Evolutionary conservation across 2,888 invertebrate genomes (phyloP).

Genomic region (Sabatieria punctata): DNA sequence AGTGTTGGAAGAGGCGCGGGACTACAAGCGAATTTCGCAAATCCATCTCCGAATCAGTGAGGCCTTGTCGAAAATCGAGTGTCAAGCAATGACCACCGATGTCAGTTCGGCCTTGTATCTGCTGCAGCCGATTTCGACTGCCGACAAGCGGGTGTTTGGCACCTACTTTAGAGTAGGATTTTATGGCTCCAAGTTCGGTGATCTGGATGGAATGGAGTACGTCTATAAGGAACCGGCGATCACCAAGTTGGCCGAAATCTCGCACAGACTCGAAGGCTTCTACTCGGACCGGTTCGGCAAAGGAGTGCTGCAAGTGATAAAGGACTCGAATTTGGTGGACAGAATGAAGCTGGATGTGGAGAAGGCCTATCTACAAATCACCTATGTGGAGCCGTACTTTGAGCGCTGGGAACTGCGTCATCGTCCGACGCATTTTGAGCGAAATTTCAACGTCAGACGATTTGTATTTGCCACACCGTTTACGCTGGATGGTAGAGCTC

Average conservation of each 20-base stretch:
- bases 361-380: conserved; percentile 68
- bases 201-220: conserved; percentile 80
- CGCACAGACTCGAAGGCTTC: conserved; percentile 55
- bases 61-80: conserved; percentile 16
- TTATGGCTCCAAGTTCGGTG: conserved; percentile 83
- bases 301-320: conserved; percentile 75
- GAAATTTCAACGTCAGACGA: conserved; percentile 79
- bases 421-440: conserved; percentile 69
- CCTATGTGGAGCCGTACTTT: conserved; percentile 94
- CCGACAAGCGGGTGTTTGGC: conserved; percentile 73
- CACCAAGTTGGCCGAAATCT: conserved; percentile 90
- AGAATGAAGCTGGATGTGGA: conserved; percentile 37
- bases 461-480: conserved; percentile 95
- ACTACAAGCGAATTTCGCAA: conserved; percentile 42
- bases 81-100: conserved; percentile 1
- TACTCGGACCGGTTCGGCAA: conserved; percentile 63
- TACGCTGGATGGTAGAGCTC: conserved; percentile 78
- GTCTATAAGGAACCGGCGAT: conserved; percentile 81
- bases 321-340: conserved; percentile 85
- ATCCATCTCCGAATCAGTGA: conserved; percentile 15
- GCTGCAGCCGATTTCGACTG: conserved; percentile 40
- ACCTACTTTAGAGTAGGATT: conserved; percentile 95
- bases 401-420: conserved; percentile 75
- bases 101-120: not conserved
- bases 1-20: conserved; percentile 71